A percentile compares a stretch with the other conserved stretches of the same genome.
Conservation (phyloP, 2,113 vertebrate genomes). For the Poecile atricapillus region DNA sequence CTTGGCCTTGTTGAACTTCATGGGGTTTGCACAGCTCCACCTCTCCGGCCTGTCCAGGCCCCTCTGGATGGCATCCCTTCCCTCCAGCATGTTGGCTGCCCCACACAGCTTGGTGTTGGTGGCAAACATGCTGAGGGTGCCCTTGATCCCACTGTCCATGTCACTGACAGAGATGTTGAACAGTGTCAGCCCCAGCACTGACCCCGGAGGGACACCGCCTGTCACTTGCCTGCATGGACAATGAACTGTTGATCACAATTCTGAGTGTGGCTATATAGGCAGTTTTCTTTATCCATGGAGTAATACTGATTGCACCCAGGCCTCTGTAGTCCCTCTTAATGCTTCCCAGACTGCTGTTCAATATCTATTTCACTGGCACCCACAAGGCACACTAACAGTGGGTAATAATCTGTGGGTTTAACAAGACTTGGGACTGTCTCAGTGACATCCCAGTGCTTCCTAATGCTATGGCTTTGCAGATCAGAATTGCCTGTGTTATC, state of each 20-base stretch:
- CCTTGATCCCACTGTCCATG: background rate
- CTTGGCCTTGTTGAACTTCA: background rate
- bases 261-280: background rate
- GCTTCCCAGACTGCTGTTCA: background rate
- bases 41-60: background rate
- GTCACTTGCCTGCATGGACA: background rate
- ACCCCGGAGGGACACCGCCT: background rate
- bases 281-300: background rate
- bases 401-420: background rate
- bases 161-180: background rate
- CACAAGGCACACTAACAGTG: background rate
- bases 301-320: background rate
- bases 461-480: background rate
- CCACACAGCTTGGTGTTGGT: background rate
- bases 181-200: accelerated
- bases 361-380: accelerated
- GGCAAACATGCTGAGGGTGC: background rate
- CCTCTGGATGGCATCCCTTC: background rate
- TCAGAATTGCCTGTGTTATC: background rate
- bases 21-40: background rate
- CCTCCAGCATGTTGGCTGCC: accelerated
- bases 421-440: background rate
- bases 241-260: background rate
- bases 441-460: background rate
- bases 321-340: background rate